Percentiles rank a stretch among this genome's conserved stretches.
Conservation (phyloP, 2,797 vertebrate species). For the Sebastolobus alascanus region DNA sequence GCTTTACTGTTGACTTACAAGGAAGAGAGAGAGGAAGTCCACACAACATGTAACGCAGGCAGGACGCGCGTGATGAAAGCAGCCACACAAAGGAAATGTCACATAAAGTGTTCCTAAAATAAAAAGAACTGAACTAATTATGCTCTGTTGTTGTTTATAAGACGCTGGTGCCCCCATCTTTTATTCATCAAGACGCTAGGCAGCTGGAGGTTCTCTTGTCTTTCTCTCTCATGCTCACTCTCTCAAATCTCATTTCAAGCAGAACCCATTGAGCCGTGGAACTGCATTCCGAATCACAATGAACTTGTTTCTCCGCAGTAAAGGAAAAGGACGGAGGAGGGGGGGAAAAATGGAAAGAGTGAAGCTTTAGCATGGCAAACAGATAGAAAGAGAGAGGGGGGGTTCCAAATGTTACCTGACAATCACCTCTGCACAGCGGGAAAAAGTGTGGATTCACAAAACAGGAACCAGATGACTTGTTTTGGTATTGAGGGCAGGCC, state of each 20-base stretch:
- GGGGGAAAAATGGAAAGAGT: slow-evolving; percentile 24
- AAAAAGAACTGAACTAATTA: slow-evolving; percentile 82
- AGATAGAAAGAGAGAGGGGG: neutral
- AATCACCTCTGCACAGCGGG: slow-evolving; percentile 60
- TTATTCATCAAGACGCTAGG: slow-evolving; percentile 82
- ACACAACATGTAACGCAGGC: slow-evolving; percentile 56
- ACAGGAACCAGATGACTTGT: slow-evolving; percentile 64
- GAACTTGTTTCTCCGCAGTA: slow-evolving; percentile 75
- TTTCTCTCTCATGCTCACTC: slow-evolving; percentile 72
- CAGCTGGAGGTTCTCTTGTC: slow-evolving; percentile 73
- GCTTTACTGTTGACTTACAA: slow-evolving; percentile 49
- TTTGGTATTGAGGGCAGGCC: slow-evolving; percentile 52
- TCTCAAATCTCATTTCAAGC: slow-evolving; percentile 85
- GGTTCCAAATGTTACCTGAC: slow-evolving; percentile 80
- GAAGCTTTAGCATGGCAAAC: slow-evolving; percentile 61
- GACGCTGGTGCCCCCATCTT: slow-evolving; percentile 75
- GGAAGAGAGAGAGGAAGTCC: slow-evolving; percentile 34
- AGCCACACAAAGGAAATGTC: slow-evolving; percentile 77
- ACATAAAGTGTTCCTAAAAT: slow-evolving; percentile 79
- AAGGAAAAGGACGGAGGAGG: slow-evolving; percentile 41
- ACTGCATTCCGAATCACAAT: slow-evolving; percentile 81
- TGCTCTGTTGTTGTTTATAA: slow-evolving; percentile 81
- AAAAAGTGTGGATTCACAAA: slow-evolving; percentile 44
- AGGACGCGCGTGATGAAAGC: slow-evolving; percentile 66
- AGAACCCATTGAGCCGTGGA: slow-evolving; percentile 77